Evolutionary conservation across 2,797 vertebrate genomes (phyloP).

Genomic region (Lutjanus campechanus): DNA sequence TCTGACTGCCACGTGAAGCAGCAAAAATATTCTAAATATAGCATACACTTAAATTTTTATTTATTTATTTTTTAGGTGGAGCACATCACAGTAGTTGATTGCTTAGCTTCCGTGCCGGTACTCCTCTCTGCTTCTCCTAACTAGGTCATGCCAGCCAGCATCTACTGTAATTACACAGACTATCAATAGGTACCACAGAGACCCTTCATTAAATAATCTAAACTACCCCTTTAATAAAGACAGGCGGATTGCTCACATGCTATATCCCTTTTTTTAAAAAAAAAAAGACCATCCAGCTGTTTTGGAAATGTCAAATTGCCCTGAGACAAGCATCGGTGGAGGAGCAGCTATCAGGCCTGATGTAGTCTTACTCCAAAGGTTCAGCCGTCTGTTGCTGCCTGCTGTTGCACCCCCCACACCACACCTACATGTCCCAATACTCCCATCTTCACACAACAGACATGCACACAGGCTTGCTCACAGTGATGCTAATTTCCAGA

Average conservation of each 20-base stretch:
- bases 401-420: conserved; percentile 56
- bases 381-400: conserved; percentile 66
- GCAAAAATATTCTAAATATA: too few relatives aligned
- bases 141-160: too few relatives aligned
- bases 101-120: too few relatives aligned
- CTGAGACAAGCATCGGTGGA: conserved; percentile 53
- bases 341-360: conserved; percentile 58
- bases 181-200: too few relatives aligned
- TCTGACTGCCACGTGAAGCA: too few relatives aligned
- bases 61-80: too few relatives aligned
- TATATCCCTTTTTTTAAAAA: not conserved
- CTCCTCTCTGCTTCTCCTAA: too few relatives aligned
- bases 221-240: conserved; percentile 38
- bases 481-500: conserved; percentile 47
- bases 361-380: conserved; percentile 67
- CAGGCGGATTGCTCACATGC: conserved; percentile 27
- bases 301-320: conserved; percentile 65
- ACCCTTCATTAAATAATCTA: too few relatives aligned
- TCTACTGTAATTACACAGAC: too few relatives aligned
- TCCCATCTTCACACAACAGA: conserved; percentile 57
- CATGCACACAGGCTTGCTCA: conserved; percentile 40
- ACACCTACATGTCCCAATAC: conserved; percentile 48
- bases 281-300: conserved; percentile 56
- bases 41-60: too few relatives aligned
- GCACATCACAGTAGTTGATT: too few relatives aligned